Base-by-base conservation (phyloP, 2,888 invertebrate species). In the Pteria penguin region DNA sequence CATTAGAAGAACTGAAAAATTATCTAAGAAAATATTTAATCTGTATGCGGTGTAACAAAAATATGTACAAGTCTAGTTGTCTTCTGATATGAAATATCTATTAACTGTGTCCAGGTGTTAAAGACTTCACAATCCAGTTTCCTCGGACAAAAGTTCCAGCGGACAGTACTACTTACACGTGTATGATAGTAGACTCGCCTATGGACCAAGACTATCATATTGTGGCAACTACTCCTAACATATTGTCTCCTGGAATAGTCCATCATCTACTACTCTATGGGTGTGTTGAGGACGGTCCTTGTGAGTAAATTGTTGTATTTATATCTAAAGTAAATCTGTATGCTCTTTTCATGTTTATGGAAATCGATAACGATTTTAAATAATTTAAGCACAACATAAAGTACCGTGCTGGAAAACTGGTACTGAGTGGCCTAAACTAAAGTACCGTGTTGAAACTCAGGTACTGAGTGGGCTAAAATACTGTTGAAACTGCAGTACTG, bases 201-300 rank as follows among this genome's bases (percentile, higher is more conserved):
- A 60, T 4, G 26, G 60, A 60, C 26, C 22, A 26, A 18, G 60
- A 60, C 18, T 60, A 60, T 18, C 60, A 60, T 26, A 60, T 60
- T 14, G 26, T 60, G 4, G 60, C 60, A 5, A 60, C 14, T 60
- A 5, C 14, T 5, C 60, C 60, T 60, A 24, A 26, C 5, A 5
- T 60, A 26, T 62, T 76, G 36, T 78, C 78, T 68, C 60, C 58
- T 0, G 31, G 65, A 29, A 72, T 78, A 18, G 65, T 60, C 4
- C 60, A 60, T 27, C 60, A 60, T 26, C 22, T 60, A 11, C 60
- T 60, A 5, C 26, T 60, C 26, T 60, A 60, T 60, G 60, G 60
- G 14, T 60, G 60, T 60, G 26, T 26, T 2, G 60, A 60, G 14
- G 26, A n/a, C 26, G 60, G 60, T 26, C 60, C 60, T 24, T 60